Base-by-base conservation (phyloP, 2,888 invertebrate genomes). In the Tillus elongatus region DNA sequence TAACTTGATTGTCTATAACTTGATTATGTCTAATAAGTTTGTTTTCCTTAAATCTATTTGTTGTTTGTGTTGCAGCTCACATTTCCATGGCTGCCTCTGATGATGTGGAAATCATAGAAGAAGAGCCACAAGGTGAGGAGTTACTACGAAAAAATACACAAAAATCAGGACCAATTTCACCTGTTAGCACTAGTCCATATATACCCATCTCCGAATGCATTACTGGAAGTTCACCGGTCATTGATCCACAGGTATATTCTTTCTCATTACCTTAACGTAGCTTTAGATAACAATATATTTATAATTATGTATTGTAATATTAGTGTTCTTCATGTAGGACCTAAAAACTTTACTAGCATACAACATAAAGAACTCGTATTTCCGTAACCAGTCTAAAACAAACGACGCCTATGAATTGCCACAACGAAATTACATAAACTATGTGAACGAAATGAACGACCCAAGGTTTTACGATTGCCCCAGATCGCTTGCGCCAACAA, bases 201-300 rank as follows among this genome's bases (percentile, higher is more conserved):
- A 91, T 92, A 65, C 86, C 89, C 4, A 88, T 92, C 50, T 90
- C 88, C 36, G 91, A 92, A 65, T 92, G 92, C 63, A 82, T 87
- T 51, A 88, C 91, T 16, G 92, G 92, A 34, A 76, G 74, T 33
- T 56, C 56, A 10, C 59, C 60, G 4, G 45, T 56, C 26, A 49
- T 53, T 39, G 55, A 56, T 32, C 45, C 51, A 11, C 54, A 57
- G 49, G 57, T 58, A 42, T 44, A 46, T 41, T 4, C 4, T n/a
- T n/a, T n/a, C n/a, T n/a, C n/a, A n/a, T n/a, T n/a, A n/a, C n/a
- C 33, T 10, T 15, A 14, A 33, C n/a, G 3, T n/a, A 12, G 8
- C 15, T 14, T n/a, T 33, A 3, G 33, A 9, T 4, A 10, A 12
- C 15, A 15, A 12, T 15, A 13, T 10, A 33, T 14, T 33, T 33